Conservation (phyloP, 2,797 vertebrate species). For the Oreonectes daqikongensis region DNA sequence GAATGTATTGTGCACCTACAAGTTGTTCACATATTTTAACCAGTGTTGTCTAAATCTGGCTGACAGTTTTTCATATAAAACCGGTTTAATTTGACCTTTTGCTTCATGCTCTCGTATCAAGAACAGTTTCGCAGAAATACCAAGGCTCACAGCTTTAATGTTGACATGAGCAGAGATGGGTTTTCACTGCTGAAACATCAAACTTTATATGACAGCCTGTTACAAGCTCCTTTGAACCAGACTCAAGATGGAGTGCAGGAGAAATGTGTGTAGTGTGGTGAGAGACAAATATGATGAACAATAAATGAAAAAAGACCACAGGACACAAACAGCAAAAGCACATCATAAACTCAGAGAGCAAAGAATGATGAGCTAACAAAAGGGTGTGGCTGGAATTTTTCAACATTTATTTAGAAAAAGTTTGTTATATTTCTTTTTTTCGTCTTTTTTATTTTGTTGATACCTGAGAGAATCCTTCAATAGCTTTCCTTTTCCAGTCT, state of each 20-base stretch:
- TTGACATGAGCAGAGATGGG: not conserved
- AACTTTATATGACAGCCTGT: not conserved
- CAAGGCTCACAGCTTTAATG: not conserved
- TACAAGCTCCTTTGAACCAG: not conserved
- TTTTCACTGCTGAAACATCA: not conserved
- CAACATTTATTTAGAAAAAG: slow-evolving; percentile 78
- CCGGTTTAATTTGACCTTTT: not conserved
- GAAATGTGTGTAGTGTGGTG: slow-evolving; percentile 13
- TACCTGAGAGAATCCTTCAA: slow-evolving; percentile 86
- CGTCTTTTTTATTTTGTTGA: slow-evolving; percentile 63
- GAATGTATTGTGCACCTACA: too few species aligned
- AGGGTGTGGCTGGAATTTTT: slow-evolving; percentile 75
- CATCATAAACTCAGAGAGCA: slow-evolving; percentile 62
- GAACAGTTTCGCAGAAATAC: not conserved
- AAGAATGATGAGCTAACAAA: slow-evolving; percentile 75
- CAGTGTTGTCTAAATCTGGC: not conserved
- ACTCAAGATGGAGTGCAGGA: slow-evolving; percentile 23
- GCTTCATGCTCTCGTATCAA: not conserved
- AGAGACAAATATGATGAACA: slow-evolving; percentile 12
- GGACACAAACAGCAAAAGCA: slow-evolving; percentile 43
- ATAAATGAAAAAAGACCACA: slow-evolving; percentile 36
- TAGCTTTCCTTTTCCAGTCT: slow-evolving; percentile 76
- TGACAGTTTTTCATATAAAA: not conserved
- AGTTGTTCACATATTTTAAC: too few species aligned
- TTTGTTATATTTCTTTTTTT: slow-evolving; percentile 39